phyloP scores from a whole-genome alignment of 2,888 invertebrate species.

The Hypomecis atomaria region DNA sequence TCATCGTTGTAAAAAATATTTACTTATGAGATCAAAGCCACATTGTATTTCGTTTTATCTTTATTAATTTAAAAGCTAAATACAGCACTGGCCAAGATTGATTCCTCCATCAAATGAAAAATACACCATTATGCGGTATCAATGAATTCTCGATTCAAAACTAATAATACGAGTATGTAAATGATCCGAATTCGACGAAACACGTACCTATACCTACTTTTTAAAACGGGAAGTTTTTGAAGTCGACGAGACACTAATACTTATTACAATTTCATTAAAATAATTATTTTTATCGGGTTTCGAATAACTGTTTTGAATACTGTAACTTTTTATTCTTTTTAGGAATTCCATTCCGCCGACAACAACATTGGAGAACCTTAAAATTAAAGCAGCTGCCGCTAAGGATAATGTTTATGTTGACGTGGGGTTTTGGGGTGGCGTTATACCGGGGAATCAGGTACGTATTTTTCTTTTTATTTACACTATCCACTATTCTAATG shows the following conservation, averaged over 20 bases:
- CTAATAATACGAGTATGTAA: conserved; percentile 1
- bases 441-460: conserved; percentile 87
- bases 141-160: not conserved
- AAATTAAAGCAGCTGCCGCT: conserved; percentile 85
- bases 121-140: not conserved
- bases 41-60: not conserved
- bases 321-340: conserved; percentile 44
- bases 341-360: conserved; percentile 91
- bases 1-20: no score
- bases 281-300: conserved; percentile 19
- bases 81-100: no score
- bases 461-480: no score
- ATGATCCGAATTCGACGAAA: not conserved
- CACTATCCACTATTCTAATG: no score
- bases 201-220: conserved; percentile 22
- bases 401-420: conserved; percentile 86
- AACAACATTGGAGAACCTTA: conserved; percentile 85
- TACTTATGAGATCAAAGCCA: no score
- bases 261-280: conserved; percentile 12
- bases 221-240: conserved; percentile 2
- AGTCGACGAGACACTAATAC: not conserved
- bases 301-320: conserved; percentile 5
- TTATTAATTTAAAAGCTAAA: no score
- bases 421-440: conserved; percentile 92
- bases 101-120: no score